Evolutionary conservation across 2,888 invertebrate species (phyloP).

Genomic region (Zaprionus bogoriensis): DNA sequence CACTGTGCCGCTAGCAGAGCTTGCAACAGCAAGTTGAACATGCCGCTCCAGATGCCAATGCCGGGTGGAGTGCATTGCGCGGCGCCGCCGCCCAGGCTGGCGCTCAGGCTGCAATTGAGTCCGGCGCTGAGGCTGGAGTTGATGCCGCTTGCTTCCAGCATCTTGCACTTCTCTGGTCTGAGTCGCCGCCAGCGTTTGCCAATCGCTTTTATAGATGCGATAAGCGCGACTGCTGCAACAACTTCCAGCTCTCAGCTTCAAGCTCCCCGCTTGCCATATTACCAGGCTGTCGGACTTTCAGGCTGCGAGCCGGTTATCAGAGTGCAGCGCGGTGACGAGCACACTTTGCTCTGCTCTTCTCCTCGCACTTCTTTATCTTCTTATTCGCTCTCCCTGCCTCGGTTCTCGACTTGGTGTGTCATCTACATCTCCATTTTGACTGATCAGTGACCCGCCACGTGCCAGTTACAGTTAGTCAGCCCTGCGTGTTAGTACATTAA

Average conservation of each 20-base stretch:
- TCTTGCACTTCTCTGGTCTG: conserved; percentile 30
- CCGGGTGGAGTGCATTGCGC: conserved; percentile 62
- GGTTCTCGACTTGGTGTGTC: neutral
- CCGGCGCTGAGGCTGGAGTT: neutral
- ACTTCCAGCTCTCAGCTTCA: too few species aligned
- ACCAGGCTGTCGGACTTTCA: neutral
- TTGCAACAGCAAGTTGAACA: conserved; percentile 85
- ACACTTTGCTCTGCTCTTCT: neutral
- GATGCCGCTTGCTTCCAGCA: conserved; percentile 20
- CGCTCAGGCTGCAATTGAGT: neutral
- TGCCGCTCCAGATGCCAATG: conserved; percentile 73
- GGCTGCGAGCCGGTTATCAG: conserved; percentile 5
- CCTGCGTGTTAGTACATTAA: too few species aligned
- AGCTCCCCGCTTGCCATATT: too few species aligned
- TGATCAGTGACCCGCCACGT: neutral
- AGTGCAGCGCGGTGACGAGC: neutral
- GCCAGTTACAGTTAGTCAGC: neutral
- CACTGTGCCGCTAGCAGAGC: conserved; percentile 86
- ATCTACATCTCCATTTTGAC: neutral
- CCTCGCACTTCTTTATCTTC: neutral
- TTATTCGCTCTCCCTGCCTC: neutral
- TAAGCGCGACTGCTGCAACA: conserved; percentile 30
- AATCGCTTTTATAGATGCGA: conserved; percentile 56
- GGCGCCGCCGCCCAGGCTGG: neutral
- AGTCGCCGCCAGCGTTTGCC: conserved; percentile 5